phyloP scores from a whole-genome alignment of 2,113 vertebrate genomes.

The Dolichotis patagonum region DNA sequence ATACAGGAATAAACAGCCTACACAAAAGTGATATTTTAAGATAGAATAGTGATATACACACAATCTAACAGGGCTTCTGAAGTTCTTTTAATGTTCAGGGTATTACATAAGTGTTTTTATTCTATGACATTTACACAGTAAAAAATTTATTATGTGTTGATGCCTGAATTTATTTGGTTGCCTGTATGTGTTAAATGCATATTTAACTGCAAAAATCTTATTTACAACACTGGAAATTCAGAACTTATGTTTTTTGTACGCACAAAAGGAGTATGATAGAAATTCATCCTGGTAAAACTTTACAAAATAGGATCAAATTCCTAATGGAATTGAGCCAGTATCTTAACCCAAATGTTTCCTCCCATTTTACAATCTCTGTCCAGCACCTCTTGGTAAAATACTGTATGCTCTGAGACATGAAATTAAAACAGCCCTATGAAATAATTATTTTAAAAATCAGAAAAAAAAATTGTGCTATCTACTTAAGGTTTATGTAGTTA shows the following conservation, averaged over 20 bases:
- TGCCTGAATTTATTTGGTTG: slow-evolving; percentile 86
- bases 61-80: neutral
- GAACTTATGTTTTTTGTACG: slow-evolving; percentile 85
- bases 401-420: slow-evolving; percentile 87
- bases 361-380: slow-evolving; percentile 86
- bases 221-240: slow-evolving; percentile 82
- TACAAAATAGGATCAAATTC: slow-evolving; percentile 80
- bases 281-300: slow-evolving; percentile 83
- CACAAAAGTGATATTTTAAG: neutral
- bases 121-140: neutral
- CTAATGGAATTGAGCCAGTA: slow-evolving; percentile 77
- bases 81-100: neutral
- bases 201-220: slow-evolving; percentile 80
- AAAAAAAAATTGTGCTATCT: neutral
- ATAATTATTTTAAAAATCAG: slow-evolving; percentile 91
- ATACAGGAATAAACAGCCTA: slow-evolving; percentile 5
- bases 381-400: slow-evolving; percentile 87
- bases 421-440: slow-evolving; percentile 85
- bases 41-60: neutral
- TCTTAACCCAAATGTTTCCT: slow-evolving; percentile 87
- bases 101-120: neutral
- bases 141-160: slow-evolving; percentile 73
- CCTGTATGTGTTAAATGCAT: slow-evolving; percentile 87
- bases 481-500: neutral
- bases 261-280: slow-evolving; percentile 85